Percentiles rank a stretch among this genome's conserved stretches.
These are phyloP conservation scores for Hydropotes inermis DNA, from an alignment of 2,113 vertebrate species.

Conservation along the genomic window DNA sequence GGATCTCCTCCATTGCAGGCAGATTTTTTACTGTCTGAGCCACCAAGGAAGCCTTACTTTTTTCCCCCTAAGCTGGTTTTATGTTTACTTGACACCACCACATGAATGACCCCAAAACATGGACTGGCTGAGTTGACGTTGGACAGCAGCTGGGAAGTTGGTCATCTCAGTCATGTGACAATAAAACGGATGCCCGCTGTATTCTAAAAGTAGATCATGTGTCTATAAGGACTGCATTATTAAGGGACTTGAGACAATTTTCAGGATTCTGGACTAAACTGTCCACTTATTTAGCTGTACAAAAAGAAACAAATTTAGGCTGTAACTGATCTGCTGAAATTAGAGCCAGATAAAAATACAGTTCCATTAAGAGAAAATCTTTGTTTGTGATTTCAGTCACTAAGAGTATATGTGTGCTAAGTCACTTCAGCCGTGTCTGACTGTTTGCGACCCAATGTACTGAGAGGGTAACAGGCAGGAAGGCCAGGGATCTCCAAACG, in stretches of 20 bases:
- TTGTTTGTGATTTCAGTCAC: background rate
- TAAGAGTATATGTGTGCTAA: background rate
- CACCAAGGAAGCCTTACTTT: background rate
- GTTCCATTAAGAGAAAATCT: background rate
- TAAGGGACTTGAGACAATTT: background rate
- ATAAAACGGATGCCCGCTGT: background rate
- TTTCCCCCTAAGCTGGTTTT: background rate
- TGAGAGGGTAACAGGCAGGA: no score
- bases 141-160: background rate
- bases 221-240: background rate
- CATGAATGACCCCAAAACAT: background rate
- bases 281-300: background rate
- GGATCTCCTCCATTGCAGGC: background rate
- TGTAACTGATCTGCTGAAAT: background rate
- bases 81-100: background rate
- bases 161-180: background rate
- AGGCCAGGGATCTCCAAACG: no score
- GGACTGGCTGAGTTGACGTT: background rate
- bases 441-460: background rate
- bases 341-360: background rate
- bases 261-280: background rate
- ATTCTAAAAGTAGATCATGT: background rate
- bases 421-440: background rate
- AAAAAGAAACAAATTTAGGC: background rate
- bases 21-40: background rate